Base-by-base conservation (phyloP, 2,888 invertebrate genomes). In the Pycnomerus fuliginosus region DNA sequence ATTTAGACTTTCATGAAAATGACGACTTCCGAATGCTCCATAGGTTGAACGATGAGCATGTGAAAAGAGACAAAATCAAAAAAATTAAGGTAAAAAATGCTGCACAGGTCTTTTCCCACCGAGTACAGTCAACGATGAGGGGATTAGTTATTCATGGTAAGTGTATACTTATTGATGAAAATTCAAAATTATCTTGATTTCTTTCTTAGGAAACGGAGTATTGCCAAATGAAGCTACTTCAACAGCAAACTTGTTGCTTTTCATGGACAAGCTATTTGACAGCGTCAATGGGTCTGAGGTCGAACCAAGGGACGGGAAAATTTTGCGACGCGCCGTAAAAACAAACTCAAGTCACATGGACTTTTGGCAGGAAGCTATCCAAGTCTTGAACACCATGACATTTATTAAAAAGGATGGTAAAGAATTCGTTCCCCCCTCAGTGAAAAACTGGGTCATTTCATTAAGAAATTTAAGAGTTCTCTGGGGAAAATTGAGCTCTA, bases 211-310 rank as follows among this genome's bases (percentile, higher is more conserved):
- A n/a, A n/a, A 11, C 1, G 14, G 12, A 16, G 13, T 8, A 20
- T 8, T 30, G 15, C 30, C 30, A 30, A 4, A 7, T 15, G 3
- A 4, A 14, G 41, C 44, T 15, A 3, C 3, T 2, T 40, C 16
- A 15, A 50, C 49, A 10, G 45, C 46, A 7, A 29, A 46, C 16
- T 35, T 50, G 14, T 10, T 38, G 7, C 13, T 38, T 2, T 52
- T 50, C 36, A 3, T 46, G 5, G 49, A 52, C 13, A 42, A 51
- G 16, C 16, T 51, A 10, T 51, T 51, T 24, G 51, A 50, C 16
- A 35, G 42, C 16, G 29, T 45, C 7, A 51, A 51, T 38, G 51
- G 51, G 8, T 14, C 41, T 4, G 7, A 2, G 2, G 5, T 25
- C 2, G 11, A 39, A 4, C 41, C 41, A 12, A 12, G 8, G 12